These are phyloP conservation scores for Catocala nupta DNA, from an alignment of 2,888 invertebrate genomes.

Conservation along the genomic window DNA sequence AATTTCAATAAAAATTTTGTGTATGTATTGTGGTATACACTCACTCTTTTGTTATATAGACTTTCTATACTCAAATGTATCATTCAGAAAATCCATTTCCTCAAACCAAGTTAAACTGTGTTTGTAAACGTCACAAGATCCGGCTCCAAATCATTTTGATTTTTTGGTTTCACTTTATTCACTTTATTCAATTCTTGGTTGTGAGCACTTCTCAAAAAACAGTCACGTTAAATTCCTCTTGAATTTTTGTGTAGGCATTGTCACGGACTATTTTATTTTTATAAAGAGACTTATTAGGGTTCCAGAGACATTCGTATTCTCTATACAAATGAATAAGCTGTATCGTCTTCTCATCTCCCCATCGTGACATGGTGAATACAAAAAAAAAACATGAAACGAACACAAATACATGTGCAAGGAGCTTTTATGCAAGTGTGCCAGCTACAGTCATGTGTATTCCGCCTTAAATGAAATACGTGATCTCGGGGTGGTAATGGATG, in stretches of 20 bases:
- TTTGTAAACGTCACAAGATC: constrained; percentile 9
- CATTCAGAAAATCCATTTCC: constrained; percentile 28
- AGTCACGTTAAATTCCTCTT: constrained; percentile 3
- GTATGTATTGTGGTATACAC: constrained; percentile 1
- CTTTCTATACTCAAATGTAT: constrained; percentile 6
- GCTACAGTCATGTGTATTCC: too few relatives aligned
- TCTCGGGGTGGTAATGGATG: too few relatives aligned
- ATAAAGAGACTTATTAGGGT: constrained; percentile 29
- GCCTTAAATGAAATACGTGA: too few relatives aligned
- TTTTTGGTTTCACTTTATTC: too few relatives aligned
- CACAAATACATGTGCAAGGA: too few relatives aligned
- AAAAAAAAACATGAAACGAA: too few relatives aligned
- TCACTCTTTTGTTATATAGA: neutral
- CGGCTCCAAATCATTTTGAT: constrained; percentile 9
- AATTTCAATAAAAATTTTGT: neutral
- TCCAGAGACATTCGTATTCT: constrained; percentile 36
- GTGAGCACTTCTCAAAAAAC: constrained; percentile 4
- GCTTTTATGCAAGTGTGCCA: too few relatives aligned
- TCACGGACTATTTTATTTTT: constrained; percentile 34
- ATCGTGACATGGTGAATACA: constrained; percentile 27
- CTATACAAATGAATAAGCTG: constrained; percentile 34
- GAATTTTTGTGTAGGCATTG: constrained; percentile 25
- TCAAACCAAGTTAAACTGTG: constrained; percentile 26
- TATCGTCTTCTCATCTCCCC: constrained; percentile 35
- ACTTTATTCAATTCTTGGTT: constrained; percentile 11